phyloP scores from a whole-genome alignment of 2,888 invertebrate species.

The Agelastica alni region DNA sequence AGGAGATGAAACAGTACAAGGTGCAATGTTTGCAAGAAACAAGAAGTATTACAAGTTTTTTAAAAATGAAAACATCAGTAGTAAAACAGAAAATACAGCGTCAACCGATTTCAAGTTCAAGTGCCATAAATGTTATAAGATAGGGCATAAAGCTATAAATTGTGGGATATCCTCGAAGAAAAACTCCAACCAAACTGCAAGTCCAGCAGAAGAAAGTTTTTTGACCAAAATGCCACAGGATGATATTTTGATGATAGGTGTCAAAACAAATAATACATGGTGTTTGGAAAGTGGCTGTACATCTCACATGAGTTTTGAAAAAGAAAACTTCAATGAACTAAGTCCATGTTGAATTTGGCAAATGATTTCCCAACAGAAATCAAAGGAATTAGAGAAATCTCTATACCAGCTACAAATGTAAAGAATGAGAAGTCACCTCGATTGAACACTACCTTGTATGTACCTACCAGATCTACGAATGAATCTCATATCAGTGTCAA shows the following conservation, averaged over 20 bases:
- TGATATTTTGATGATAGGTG: too few relatives aligned
- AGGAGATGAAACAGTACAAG: too few relatives aligned
- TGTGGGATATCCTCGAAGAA: too few relatives aligned
- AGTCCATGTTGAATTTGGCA: not conserved
- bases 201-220: too few relatives aligned
- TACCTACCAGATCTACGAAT: not conserved
- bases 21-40: too few relatives aligned
- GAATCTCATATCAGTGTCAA: slow-evolving; percentile 1
- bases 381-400: not conserved
- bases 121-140: not conserved
- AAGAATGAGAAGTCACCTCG: not conserved
- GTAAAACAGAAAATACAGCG: too few relatives aligned
- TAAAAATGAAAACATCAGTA: too few relatives aligned
- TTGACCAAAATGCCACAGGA: too few relatives aligned
- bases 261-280: too few relatives aligned
- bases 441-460: not conserved
- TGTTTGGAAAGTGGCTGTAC: too few relatives aligned
- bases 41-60: too few relatives aligned
- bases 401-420: not conserved
- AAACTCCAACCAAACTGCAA: not conserved
- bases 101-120: slow-evolving; percentile 1
- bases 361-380: not conserved
- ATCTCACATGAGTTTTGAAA: not conserved
- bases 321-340: not conserved
- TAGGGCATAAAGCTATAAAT: too few relatives aligned